Percentiles rank a stretch among this genome's conserved stretches.
These are phyloP conservation scores for Conus betulinus DNA, from an alignment of 1,140 invertebrate genomes.

Conservation along the genomic window DNA sequence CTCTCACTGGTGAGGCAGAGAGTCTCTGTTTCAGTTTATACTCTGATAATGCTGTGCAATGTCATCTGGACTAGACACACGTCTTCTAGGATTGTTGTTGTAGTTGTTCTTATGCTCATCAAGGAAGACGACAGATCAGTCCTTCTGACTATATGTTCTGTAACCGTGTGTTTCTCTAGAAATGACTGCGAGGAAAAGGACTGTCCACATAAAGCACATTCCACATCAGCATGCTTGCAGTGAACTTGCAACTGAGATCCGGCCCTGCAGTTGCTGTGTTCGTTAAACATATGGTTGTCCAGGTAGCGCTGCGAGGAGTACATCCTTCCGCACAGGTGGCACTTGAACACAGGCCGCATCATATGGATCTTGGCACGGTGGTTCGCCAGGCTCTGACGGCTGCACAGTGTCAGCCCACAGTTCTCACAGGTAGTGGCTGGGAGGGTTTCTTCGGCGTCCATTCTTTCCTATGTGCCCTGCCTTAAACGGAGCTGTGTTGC, in stretches of 20 bases:
- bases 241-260: neutral
- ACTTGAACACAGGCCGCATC: neutral
- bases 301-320: slow-evolving; percentile 21
- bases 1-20: no score
- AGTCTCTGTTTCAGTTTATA: no score
- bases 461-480: no score
- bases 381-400: slow-evolving; percentile 3
- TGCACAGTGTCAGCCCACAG: neutral
- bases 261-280: neutral
- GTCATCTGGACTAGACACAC: no score
- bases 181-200: neutral
- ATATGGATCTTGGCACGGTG: neutral
- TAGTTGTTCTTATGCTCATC: no score
- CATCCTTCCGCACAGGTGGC: neutral
- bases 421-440: neutral
- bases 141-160: neutral
- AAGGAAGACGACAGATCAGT: neutral
- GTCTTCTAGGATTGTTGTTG: no score
- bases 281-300: neutral
- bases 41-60: no score
- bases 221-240: no score
- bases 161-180: neutral
- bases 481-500: neutral
- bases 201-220: neutral
- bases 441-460: neutral